Conservation (phyloP, 2,888 invertebrate species). For the Pyrgus malvae region DNA sequence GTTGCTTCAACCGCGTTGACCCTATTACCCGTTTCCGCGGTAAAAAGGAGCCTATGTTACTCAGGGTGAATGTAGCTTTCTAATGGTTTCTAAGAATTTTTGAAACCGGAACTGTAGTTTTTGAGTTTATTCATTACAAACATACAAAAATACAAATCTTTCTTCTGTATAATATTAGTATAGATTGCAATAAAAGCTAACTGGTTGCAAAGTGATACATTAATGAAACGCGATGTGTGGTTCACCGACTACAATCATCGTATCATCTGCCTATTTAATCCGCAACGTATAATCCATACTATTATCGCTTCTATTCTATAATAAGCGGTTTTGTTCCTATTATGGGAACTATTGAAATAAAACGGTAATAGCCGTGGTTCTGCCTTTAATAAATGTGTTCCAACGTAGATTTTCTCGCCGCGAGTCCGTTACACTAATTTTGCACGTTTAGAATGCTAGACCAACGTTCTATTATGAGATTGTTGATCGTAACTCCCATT, state of each 20-base stretch:
- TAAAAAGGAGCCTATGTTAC: too few species aligned
- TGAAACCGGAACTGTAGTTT: too few species aligned
- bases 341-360: constrained; percentile 1
- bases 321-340: constrained; percentile 7
- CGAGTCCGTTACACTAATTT: neutral
- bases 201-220: constrained; percentile 10
- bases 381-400: constrained; percentile 9
- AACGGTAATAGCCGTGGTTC: constrained; percentile 6
- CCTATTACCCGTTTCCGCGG: too few species aligned
- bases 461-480: neutral
- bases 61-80: too few species aligned
- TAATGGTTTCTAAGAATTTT: too few species aligned
- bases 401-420: neutral
- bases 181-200: too few species aligned
- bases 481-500: neutral
- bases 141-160: too few species aligned
- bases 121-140: too few species aligned
- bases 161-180: too few species aligned
- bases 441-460: neutral
- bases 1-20: too few species aligned
- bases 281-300: neutral
- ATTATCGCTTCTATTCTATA: constrained; percentile 19
- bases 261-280: constrained; percentile 17
- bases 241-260: constrained; percentile 8
- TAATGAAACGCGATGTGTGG: constrained; percentile 7